Percentiles rank a stretch among this genome's conserved stretches.
Evolutionary conservation across 2,797 vertebrate genomes (phyloP).

Genomic region (Oceanodroma leucorhoa): DNA sequence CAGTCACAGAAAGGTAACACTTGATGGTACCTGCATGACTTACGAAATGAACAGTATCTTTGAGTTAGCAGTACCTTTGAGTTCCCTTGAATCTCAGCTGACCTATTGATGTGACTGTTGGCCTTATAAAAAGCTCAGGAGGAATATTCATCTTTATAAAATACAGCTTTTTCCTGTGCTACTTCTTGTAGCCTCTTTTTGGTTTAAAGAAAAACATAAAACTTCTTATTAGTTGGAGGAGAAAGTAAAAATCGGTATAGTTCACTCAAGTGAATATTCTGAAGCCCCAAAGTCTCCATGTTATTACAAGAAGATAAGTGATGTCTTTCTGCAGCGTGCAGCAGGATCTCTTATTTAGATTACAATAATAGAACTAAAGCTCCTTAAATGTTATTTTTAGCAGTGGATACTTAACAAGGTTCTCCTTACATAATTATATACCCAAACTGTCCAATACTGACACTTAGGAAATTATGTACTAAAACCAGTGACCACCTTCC

Average conservation of each 20-base stretch:
- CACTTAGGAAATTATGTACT: background rate
- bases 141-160: background rate
- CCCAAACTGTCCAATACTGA: background rate
- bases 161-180: background rate
- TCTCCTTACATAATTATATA: background rate
- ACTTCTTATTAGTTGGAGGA: slow-evolving; percentile 31
- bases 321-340: background rate
- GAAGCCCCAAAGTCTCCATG: background rate
- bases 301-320: slow-evolving; percentile 14
- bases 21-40: background rate
- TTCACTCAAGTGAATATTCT: slow-evolving; percentile 39
- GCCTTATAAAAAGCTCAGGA: background rate
- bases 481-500: slow-evolving; percentile 22
- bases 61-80: background rate
- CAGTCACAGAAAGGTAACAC: background rate
- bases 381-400: slow-evolving; percentile 15
- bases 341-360: background rate
- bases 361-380: background rate
- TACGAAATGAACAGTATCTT: background rate
- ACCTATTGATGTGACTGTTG: background rate
- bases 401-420: background rate
- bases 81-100: background rate
- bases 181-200: background rate
- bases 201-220: background rate
- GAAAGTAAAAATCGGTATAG: slow-evolving; percentile 32